Evolutionary conservation across 2,888 invertebrate genomes (phyloP).

Genomic region (Apotomis turbidana): DNA sequence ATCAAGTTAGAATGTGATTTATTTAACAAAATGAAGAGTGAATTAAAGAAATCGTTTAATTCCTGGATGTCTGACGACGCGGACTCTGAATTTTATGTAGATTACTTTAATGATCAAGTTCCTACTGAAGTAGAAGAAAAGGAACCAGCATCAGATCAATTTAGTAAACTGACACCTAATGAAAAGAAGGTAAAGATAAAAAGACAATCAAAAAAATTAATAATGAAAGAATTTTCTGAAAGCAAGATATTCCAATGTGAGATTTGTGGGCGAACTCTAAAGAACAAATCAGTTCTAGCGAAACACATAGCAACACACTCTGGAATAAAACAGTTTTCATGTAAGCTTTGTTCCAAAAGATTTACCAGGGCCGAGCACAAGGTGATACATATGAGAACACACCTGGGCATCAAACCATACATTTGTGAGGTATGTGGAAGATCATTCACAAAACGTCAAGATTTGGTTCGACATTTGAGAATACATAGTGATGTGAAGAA

Average conservation of each 20-base stretch:
- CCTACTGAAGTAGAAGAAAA: conserved; percentile 14
- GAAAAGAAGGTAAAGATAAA: background rate
- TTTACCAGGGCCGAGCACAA: conserved; percentile 70
- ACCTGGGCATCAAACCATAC: conserved; percentile 77
- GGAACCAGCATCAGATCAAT: conserved; percentile 7
- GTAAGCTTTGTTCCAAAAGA: conserved; percentile 61
- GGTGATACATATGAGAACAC: conserved; percentile 77
- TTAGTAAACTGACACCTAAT: background rate
- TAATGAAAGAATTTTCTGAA: conserved; percentile 7
- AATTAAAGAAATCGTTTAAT: conserved; percentile 34
- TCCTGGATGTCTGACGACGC: conserved; percentile 38
- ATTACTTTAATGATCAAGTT: conserved; percentile 23
- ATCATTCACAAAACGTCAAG: conserved; percentile 54
- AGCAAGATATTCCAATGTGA: conserved; percentile 49
- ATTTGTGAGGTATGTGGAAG: conserved; percentile 76
- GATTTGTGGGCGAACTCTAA: conserved; percentile 52
- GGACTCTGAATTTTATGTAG: conserved; percentile 26
- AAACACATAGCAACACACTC: conserved; percentile 65
- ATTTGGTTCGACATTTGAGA: conserved; percentile 54
- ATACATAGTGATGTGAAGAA: conserved; percentile 57
- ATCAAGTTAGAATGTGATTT: conserved; percentile 38
- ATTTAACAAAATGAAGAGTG: conserved; percentile 30
- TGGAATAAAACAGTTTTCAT: conserved; percentile 61
- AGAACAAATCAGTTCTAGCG: conserved; percentile 48
- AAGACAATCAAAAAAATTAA: conserved; percentile 2